Evolutionary conservation across 2,797 vertebrate genomes (phyloP).

Genomic region (Anabas testudineus): DNA sequence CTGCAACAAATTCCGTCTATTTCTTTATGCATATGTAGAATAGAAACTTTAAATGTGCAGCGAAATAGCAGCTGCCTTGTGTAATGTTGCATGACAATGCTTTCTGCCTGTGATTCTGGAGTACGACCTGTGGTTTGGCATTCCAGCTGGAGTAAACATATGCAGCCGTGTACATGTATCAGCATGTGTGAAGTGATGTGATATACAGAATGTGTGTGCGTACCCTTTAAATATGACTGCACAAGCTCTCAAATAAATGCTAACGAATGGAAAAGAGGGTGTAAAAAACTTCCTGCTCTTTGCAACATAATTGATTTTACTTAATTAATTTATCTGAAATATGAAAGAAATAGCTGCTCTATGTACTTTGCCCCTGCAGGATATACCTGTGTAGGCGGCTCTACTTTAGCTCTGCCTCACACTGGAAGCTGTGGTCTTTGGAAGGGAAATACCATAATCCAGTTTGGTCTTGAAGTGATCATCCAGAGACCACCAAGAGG

Average conservation of each 20-base stretch:
- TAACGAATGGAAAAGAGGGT: not conserved
- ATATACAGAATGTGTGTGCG: not conserved
- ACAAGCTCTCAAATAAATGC: not conserved
- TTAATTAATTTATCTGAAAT: conserved; percentile 5
- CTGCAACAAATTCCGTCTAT: not conserved
- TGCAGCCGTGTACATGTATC: conserved; percentile 10
- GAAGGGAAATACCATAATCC: conserved; percentile 71
- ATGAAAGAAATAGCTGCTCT: not conserved
- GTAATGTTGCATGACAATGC: conserved; percentile 42
- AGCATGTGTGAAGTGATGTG: conserved; percentile 12
- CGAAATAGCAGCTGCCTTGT: conserved; percentile 21
- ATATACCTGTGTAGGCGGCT: not conserved
- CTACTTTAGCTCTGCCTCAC: conserved; percentile 25
- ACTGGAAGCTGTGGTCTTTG: conserved; percentile 67
- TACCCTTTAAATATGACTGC: not conserved
- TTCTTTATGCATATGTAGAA: conserved; percentile 1
- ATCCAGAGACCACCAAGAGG: conserved; percentile 65
- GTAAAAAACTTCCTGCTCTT: not conserved
- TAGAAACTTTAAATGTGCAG: conserved; percentile 16
- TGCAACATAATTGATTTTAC: not conserved
- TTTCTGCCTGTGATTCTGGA: conserved; percentile 25
- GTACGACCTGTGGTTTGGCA: conserved; percentile 36
- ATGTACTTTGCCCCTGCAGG: conserved; percentile 19
- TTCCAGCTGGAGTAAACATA: conserved; percentile 18
- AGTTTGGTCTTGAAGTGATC: conserved; percentile 72